Percentiles rank a stretch among this genome's conserved stretches.
Evolutionary conservation across 2,888 invertebrate species (phyloP).

Genomic region (Cosmia pyralina): DNA sequence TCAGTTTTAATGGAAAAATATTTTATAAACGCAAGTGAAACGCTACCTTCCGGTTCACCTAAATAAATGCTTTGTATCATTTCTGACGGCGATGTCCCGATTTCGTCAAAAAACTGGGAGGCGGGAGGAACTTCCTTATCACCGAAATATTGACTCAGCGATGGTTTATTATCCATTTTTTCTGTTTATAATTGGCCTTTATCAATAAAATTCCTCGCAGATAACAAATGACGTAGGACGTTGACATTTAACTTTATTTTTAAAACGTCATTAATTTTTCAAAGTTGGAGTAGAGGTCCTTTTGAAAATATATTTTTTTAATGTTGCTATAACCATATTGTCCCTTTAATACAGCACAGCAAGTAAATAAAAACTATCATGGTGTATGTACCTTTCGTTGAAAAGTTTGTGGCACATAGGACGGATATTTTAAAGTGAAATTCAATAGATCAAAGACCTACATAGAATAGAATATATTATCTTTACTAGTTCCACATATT

Average conservation of each 20-base stretch:
- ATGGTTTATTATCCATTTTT: constrained; percentile 88
- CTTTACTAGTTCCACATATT: too few species aligned
- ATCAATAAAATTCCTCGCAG: constrained; percentile 37
- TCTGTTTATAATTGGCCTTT: constrained; percentile 49
- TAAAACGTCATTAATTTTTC: neutral
- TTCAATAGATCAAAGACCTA: too few species aligned
- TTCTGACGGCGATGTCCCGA: constrained; percentile 86
- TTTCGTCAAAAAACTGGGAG: constrained; percentile 88
- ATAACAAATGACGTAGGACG: constrained; percentile 34
- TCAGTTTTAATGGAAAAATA: constrained; percentile 20
- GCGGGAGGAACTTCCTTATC: constrained; percentile 83
- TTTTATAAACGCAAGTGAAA: constrained; percentile 28
- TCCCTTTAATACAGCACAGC: too few species aligned
- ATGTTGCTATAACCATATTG: constrained; percentile 2
- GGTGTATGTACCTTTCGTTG: too few species aligned
- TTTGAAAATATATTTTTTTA: neutral
- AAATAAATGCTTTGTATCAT: constrained; percentile 88
- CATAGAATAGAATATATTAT: too few species aligned
- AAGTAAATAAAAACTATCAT: too few species aligned
- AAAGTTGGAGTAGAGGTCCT: neutral
- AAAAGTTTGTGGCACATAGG: too few species aligned
- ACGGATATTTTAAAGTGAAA: too few species aligned
- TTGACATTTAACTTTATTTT: neutral
- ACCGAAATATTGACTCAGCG: constrained; percentile 90
- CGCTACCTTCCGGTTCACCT: constrained; percentile 81